A percentile compares a stretch with the other conserved stretches of the same genome.
Conservation (phyloP, 2,113 vertebrate species). For the Saccopteryx bilineata region DNA sequence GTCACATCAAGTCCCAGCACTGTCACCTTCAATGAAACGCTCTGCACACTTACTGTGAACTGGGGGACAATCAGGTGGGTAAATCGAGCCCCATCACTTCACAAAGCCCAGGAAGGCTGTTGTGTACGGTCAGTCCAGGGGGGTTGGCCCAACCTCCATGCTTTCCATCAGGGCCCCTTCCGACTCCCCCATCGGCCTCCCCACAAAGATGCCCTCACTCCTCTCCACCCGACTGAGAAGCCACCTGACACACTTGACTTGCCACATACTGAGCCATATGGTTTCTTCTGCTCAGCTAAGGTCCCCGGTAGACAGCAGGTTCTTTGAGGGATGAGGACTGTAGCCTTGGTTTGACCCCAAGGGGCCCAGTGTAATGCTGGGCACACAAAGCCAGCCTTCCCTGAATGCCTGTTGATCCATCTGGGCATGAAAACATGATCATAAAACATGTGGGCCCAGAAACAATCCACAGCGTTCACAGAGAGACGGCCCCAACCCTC, state of each 20-base stretch:
- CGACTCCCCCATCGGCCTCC: not conserved
- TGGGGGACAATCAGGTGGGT: not conserved
- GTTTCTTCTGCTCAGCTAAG: constrained; percentile 53
- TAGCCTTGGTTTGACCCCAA: not conserved
- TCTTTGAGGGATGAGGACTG: constrained; percentile 24
- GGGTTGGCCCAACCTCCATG: too few relatives aligned
- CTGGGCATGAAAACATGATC: constrained; percentile 23
- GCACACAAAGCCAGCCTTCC: not conserved
- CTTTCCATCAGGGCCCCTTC: not conserved
- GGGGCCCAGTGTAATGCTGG: not conserved
- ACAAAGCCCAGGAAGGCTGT: not conserved
- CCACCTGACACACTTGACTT: not conserved
- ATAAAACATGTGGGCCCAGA: not conserved
- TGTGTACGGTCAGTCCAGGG: rapidly evolving
- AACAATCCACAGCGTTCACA: constrained; percentile 1
- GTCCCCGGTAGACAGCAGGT: not conserved
- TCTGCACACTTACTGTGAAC: not conserved
- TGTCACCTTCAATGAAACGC: not conserved
- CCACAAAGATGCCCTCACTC: not conserved
- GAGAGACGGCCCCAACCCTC: constrained; percentile 28
- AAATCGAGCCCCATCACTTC: not conserved
- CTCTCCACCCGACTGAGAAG: not conserved
- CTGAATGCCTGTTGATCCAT: constrained; percentile 28
- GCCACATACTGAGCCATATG: constrained; percentile 60
- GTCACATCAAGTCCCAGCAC: not conserved